Percentiles rank a stretch among this genome's conserved stretches.
These are phyloP conservation scores for Drosophila malerkotliana DNA, from an alignment of 1,140 invertebrate species.

Conservation along the genomic window DNA sequence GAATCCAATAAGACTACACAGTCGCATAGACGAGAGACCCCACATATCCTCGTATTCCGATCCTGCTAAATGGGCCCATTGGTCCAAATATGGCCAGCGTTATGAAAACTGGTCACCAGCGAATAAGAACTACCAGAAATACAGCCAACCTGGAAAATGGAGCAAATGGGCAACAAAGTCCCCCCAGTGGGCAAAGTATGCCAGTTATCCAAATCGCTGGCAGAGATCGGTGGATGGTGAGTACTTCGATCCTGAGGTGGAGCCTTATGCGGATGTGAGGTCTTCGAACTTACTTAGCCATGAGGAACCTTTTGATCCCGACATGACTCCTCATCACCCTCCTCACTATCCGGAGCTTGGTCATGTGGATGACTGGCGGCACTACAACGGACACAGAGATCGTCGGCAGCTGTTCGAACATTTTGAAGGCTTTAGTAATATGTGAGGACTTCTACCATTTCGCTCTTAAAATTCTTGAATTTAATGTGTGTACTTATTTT, in stretches of 20 bases:
- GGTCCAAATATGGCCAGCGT: constrained; percentile 51
- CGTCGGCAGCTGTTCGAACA: constrained; percentile 72
- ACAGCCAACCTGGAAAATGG: constrained; percentile 49
- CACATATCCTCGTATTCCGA: constrained; percentile 21
- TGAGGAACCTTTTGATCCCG: constrained; percentile 51
- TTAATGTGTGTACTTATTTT: background rate
- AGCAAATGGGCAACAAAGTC: constrained; percentile 61
- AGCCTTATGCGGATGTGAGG: constrained; percentile 29
- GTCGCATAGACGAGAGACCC: constrained; percentile 52
- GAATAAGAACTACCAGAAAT: constrained; percentile 29
- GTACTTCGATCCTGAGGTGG: constrained; percentile 35
- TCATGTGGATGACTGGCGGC: constrained; percentile 26
- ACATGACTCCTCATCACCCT: constrained; percentile 31
- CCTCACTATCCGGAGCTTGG: constrained; percentile 48
- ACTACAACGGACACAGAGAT: constrained; percentile 71
- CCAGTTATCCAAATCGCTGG: constrained; percentile 26
- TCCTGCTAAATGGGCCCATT: constrained; percentile 50
- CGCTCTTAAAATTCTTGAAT: background rate
- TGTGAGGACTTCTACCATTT: constrained; percentile 33
- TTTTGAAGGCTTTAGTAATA: constrained; percentile 64
- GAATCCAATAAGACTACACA: constrained; percentile 34
- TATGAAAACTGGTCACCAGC: constrained; percentile 44
- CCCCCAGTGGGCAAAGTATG: constrained; percentile 39
- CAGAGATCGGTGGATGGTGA: constrained; percentile 22
- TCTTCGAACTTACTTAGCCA: constrained; percentile 5